These are phyloP conservation scores for Acanthococcus lagerstroemiae DNA, from an alignment of 2,888 invertebrate genomes.

Conservation along the genomic window DNA sequence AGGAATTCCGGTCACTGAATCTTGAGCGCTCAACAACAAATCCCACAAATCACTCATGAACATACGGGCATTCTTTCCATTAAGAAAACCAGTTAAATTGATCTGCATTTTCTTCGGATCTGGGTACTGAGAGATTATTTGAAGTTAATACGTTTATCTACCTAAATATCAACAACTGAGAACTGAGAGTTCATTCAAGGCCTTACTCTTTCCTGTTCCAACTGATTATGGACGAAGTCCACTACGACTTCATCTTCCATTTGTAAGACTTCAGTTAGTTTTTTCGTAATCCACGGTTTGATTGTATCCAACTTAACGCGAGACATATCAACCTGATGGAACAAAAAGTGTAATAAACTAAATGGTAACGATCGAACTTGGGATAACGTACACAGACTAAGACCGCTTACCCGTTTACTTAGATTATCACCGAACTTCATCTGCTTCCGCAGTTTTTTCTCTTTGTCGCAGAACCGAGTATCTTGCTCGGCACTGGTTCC, in stretches of 20 bases:
- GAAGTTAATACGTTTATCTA: slow-evolving; percentile 36
- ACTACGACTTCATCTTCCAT: slow-evolving; percentile 99
- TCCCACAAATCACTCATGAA: slow-evolving; percentile 99
- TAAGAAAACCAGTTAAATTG: slow-evolving; percentile 96
- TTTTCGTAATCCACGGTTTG: slow-evolving; percentile 97
- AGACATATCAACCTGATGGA: slow-evolving; percentile 81
- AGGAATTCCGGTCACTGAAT: slow-evolving; percentile 90
- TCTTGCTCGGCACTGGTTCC: slow-evolving; percentile 98
- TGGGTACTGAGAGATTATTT: slow-evolving; percentile 79
- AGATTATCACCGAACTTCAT: slow-evolving; percentile 93
- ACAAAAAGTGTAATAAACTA: not conserved
- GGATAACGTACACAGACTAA: not conserved
- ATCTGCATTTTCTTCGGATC: slow-evolving; percentile 99
- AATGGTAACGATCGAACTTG: not conserved
- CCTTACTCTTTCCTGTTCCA: slow-evolving; percentile 79
- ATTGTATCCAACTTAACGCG: slow-evolving; percentile 96
- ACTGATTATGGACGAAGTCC: slow-evolving; percentile 96
- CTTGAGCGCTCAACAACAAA: slow-evolving; percentile 85
- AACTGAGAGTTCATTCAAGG: too few species aligned
- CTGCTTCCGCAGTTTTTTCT: slow-evolving; percentile 95
- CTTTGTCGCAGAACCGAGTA: slow-evolving; percentile 98
- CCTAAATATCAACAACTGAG: too few species aligned
- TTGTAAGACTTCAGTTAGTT: slow-evolving; percentile 89
- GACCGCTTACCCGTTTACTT: slow-evolving; percentile 64
- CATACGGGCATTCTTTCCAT: slow-evolving; percentile 91